These are phyloP conservation scores for Macropodus opercularis DNA, from an alignment of 2,797 vertebrate species.

Conservation along the genomic window DNA sequence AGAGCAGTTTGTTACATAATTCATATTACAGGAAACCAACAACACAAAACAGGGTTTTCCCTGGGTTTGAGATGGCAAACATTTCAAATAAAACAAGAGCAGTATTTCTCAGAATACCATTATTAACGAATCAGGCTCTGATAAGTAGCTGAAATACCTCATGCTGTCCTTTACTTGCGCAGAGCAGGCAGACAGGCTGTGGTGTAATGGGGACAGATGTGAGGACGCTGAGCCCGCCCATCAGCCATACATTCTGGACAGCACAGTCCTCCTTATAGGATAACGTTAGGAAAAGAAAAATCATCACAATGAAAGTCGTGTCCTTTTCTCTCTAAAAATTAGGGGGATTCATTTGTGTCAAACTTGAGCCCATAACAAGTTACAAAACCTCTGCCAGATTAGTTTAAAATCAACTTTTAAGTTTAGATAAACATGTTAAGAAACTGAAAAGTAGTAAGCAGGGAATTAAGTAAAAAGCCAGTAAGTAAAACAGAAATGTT, in stretches of 20 bases:
- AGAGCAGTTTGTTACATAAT: conserved; percentile 11
- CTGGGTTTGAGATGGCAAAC: not conserved
- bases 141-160: conserved; percentile 74
- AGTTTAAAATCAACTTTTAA: too few relatives aligned
- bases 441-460: not conserved
- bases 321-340: not conserved
- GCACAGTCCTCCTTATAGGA: conserved; percentile 89
- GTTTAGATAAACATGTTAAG: too few relatives aligned
- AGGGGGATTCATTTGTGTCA: not conserved
- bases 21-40: not conserved
- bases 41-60: not conserved
- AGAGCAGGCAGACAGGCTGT: conserved; percentile 89
- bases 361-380: not conserved
- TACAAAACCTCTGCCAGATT: too few relatives aligned
- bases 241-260: conserved; percentile 92
- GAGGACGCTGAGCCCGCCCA: conserved; percentile 93
- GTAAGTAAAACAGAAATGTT: not conserved
- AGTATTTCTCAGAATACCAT: not conserved
- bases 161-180: conserved; percentile 90
- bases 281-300: not conserved
- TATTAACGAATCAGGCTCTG: not conserved
- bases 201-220: conserved; percentile 85
- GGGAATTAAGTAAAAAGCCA: not conserved
- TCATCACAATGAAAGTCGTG: not conserved
- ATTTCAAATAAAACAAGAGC: not conserved